phyloP scores from a whole-genome alignment of 2,888 invertebrate species.

The Drosophila koepferae region DNA sequence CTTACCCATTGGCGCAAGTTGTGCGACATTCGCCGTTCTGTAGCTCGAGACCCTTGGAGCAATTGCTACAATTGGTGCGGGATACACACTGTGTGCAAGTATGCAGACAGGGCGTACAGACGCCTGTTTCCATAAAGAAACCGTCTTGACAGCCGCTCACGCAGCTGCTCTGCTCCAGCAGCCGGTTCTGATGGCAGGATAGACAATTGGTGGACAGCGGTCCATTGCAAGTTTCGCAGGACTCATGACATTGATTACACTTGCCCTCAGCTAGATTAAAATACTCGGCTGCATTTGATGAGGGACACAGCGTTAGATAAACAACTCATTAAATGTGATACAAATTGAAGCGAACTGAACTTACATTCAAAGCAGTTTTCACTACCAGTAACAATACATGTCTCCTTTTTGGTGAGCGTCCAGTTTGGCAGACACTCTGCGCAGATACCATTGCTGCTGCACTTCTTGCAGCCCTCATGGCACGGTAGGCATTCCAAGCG shows the following conservation, averaged over 20 bases:
- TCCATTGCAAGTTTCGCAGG: slow-evolving; percentile 94
- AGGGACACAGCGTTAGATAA: slow-evolving; percentile 38
- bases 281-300: slow-evolving; percentile 88
- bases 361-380: slow-evolving; percentile 89
- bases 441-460: slow-evolving; percentile 90
- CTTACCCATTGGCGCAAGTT: slow-evolving; percentile 90
- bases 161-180: slow-evolving; percentile 90
- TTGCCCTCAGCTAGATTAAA: slow-evolving; percentile 89
- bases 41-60: slow-evolving; percentile 90
- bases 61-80: slow-evolving; percentile 92
- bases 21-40: slow-evolving; percentile 94
- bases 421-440: slow-evolving; percentile 90
- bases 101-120: slow-evolving; percentile 92
- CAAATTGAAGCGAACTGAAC: background rate
- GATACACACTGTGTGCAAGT: slow-evolving; percentile 92
- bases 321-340: background rate
- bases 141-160: slow-evolving; percentile 91
- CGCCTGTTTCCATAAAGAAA: slow-evolving; percentile 90
- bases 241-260: slow-evolving; percentile 91
- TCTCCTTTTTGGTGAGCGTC: slow-evolving; percentile 91
- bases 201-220: slow-evolving; percentile 90
- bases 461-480: slow-evolving; percentile 91
- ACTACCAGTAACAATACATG: slow-evolving; percentile 90
- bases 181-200: slow-evolving; percentile 90
- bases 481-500: slow-evolving; percentile 92